These are phyloP conservation scores for Halocynthia aurantium DNA, from an alignment of 23 tunicate genomes.

Conservation along the genomic window DNA sequence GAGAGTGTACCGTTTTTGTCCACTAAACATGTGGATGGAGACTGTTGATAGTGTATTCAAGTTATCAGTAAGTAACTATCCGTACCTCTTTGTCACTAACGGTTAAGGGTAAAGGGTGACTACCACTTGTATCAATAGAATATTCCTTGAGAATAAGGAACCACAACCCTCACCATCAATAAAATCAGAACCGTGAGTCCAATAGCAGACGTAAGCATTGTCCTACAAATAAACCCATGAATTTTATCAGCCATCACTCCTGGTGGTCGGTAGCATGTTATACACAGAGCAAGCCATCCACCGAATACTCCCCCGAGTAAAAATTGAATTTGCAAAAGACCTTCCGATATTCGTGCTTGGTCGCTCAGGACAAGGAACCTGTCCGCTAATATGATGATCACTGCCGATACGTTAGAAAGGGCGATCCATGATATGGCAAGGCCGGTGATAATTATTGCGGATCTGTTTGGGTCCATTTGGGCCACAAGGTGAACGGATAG, in stretches of 20 bases:
- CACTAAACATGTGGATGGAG: no score
- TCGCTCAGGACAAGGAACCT: constrained; percentile 15
- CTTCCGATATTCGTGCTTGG: constrained; percentile 26
- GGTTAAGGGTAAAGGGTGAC: no score
- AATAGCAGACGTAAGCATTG: constrained; percentile 35
- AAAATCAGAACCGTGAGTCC: constrained; percentile 36
- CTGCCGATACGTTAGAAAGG: constrained; percentile 37
- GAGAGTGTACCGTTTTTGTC: no score
- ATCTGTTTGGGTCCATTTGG: constrained; percentile 29
- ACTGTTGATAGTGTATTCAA: no score
- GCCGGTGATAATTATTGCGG: constrained; percentile 24
- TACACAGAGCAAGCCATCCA: constrained; percentile 63
- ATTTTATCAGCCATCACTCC: constrained; percentile 28
- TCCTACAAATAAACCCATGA: constrained; percentile 51
- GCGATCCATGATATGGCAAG: constrained; percentile 47
- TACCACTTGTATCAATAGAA: no score
- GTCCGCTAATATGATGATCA: constrained; percentile 38
- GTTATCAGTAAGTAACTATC: no score
- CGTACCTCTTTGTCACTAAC: no score
- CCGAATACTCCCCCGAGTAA: constrained; percentile 55
- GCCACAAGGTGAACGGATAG: constrained; percentile 58
- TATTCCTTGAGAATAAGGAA: constrained; percentile 12
- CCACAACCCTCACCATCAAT: constrained; percentile 22
- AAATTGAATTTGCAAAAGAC: constrained; percentile 31
- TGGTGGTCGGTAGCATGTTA: constrained; percentile 62